Base-by-base conservation (phyloP, 1,140 invertebrate species). In the Macrobrachium nipponense region DNA sequence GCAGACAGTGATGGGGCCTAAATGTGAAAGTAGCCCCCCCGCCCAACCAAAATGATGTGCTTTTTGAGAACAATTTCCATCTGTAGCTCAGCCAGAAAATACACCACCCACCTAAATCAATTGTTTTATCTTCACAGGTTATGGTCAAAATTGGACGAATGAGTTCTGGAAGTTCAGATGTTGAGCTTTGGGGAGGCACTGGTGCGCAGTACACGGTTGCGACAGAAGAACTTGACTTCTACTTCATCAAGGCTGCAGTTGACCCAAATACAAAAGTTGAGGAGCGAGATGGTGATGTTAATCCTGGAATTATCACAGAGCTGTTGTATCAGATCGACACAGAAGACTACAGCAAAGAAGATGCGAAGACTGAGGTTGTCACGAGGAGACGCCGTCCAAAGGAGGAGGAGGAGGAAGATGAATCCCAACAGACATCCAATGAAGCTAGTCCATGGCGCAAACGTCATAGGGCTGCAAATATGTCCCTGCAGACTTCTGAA, bases 211-310 rank as follows among this genome's bases (percentile, higher is more conserved):
- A 68, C 59, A 82, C 62, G 18, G 77, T 87, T 23, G 81, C 86
- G 18, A 86, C 80, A 6, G 85, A 87, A 76, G 89, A 88, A 62
- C 86, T 82, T 2, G 86, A 86, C 73, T 87, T 89, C 82, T 80
- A 77, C 81, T 89, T 89, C 82, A 77, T 89, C 44, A 86, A 88
- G 51, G 89, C 89, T 27, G 89, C 89, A 0, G 87, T 89, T 23
- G 87, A 89, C 61, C 86, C 87, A 4, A 86, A 82, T 18, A 88
- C 78, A 68, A 82, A 75, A 60, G 83, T 87, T 27, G 86, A 86
- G 36, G 82, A 87, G 44, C 61, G 76, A 23, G 87, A 89, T 36
- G 87, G 81, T 15, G 87, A 89, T 5, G 82, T 70, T n/a, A 82
- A 80, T 12, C 85, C 82, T 11, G 77, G 89, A 0, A 72, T 89